phyloP scores from a whole-genome alignment of 1,140 invertebrate genomes.

The Rhynchophorus ferrugineus region DNA sequence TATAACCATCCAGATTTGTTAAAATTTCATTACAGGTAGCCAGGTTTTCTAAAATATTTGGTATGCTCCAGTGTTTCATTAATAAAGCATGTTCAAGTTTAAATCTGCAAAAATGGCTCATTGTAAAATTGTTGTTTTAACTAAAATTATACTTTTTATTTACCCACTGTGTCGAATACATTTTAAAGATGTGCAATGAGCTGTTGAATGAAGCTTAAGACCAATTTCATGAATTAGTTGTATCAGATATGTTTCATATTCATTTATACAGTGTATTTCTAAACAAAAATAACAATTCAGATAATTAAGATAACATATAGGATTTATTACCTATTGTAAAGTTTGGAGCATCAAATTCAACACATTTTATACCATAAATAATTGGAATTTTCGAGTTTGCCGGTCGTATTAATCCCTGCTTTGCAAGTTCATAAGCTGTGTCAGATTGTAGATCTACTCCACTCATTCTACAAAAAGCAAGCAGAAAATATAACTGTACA shows the following conservation, averaged over 20 bases:
- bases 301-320: constrained; percentile 3
- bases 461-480: constrained; percentile 50
- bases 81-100: constrained; percentile 67
- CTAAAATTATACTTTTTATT: not conserved
- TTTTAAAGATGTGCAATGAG: constrained; percentile 69
- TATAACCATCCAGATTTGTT: constrained; percentile 39
- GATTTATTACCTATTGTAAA: constrained; percentile 73
- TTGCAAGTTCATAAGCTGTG: constrained; percentile 80
- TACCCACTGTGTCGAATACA: constrained; percentile 70
- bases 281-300: constrained; percentile 20
- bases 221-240: constrained; percentile 74
- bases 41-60: constrained; percentile 69
- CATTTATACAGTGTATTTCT: constrained; percentile 83
- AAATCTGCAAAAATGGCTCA: constrained; percentile 45
- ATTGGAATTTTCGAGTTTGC: constrained; percentile 59
- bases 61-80: constrained; percentile 72
- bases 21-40: constrained; percentile 46
- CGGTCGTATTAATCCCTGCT: constrained; percentile 70
- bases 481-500: not conserved
- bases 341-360: constrained; percentile 54
- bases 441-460: constrained; percentile 78
- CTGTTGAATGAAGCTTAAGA: constrained; percentile 65
- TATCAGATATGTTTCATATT: constrained; percentile 66
- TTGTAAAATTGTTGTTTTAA: not conserved
- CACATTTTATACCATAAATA: constrained; percentile 80